Base-by-base conservation (phyloP, 1,140 invertebrate species). In the Zaprionus tsacasi region DNA sequence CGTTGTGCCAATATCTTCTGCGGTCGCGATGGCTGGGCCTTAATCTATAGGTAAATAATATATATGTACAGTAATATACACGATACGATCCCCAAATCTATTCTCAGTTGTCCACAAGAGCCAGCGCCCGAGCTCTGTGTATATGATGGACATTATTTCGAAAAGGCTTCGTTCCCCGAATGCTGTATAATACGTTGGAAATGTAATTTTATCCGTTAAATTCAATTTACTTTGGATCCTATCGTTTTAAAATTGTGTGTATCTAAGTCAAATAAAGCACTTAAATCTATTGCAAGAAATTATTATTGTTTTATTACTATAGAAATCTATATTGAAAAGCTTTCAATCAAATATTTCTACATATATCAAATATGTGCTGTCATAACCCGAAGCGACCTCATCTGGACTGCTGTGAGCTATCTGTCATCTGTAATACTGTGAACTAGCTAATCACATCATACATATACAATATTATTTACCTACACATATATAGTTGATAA, bases 361-460 rank as follows among this genome's bases (percentile, higher is more conserved):
- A 1, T 69, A 48, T 6, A 11, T 55, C 3, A 17, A 21, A 21
- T 21, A 1, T 21, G 2, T 21, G 21, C 21, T 21, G 21, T 21
- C 21, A 21, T 21, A 2, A 76, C 36, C 7, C n/a, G 1, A 25
- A 67, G 6, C 21, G 60, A 35, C 60, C 64, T 8, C 83, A 87
- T 80, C 85, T 83, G 1, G 45, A 64, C 1, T 87, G 83, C 55
- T 87, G 83, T 45, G 25, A 40, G 5, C 64, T 73, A 0, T 11
- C 3, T 3, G 25, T 76, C 3, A 15, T 68, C 7, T 81, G 70
- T 52, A 15, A 2, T 6, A 5, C 38, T 15, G 6, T 15, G 6
- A 43, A 6, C 6, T 25, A 45, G 6, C 6, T 6, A n/a, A 33
- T 6, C 12, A 45, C 11, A n/a, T 30, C 27, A 3, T 12, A 43